A percentile compares a stretch with the other conserved stretches of the same genome.
phyloP scores from a whole-genome alignment of 2,888 invertebrate species.

The Cinara cedri region DNA sequence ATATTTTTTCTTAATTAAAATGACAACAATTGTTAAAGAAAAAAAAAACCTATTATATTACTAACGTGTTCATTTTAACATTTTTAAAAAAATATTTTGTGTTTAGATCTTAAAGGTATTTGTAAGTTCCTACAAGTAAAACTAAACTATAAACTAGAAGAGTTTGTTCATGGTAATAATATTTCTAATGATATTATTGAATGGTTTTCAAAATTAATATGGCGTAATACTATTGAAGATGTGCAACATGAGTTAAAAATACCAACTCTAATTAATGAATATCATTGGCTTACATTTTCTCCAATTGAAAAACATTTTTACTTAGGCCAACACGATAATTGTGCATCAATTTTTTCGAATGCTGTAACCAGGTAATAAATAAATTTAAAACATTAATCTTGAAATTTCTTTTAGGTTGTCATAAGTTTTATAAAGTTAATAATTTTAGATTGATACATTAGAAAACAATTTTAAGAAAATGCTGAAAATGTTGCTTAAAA shows the following conservation, averaged over 20 bases:
- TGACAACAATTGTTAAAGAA: not conserved
- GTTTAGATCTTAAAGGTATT: slow-evolving; percentile 67
- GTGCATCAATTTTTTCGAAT: slow-evolving; percentile 65
- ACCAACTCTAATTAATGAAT: slow-evolving; percentile 69
- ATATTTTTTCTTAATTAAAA: slow-evolving; percentile 3
- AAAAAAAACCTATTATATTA: not conserved
- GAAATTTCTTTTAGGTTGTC: not conserved
- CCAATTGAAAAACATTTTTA: slow-evolving; percentile 78
- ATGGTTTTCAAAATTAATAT: slow-evolving; percentile 68
- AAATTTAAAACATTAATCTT: not conserved
- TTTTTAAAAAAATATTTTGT: slow-evolving; percentile 12
- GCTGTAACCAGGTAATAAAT: slow-evolving; percentile 60
- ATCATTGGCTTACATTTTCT: slow-evolving; percentile 71
- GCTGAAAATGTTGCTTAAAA: too few species aligned
- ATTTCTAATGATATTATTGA: slow-evolving; percentile 65
- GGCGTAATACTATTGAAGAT: slow-evolving; percentile 74
- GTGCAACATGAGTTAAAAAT: slow-evolving; percentile 73
- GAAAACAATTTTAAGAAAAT: too few species aligned
- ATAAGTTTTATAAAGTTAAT: too few species aligned
- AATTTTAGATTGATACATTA: too few species aligned
- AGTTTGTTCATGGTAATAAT: slow-evolving; percentile 65
- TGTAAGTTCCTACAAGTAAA: slow-evolving; percentile 69
- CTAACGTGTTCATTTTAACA: too few species aligned
- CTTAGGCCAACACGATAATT: slow-evolving; percentile 68
- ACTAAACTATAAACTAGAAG: slow-evolving; percentile 65